These are phyloP conservation scores for Mesocentrotus franciscanus DNA, from an alignment of 53 echinoderm and acorn worm genomes.

Conservation along the genomic window DNA sequence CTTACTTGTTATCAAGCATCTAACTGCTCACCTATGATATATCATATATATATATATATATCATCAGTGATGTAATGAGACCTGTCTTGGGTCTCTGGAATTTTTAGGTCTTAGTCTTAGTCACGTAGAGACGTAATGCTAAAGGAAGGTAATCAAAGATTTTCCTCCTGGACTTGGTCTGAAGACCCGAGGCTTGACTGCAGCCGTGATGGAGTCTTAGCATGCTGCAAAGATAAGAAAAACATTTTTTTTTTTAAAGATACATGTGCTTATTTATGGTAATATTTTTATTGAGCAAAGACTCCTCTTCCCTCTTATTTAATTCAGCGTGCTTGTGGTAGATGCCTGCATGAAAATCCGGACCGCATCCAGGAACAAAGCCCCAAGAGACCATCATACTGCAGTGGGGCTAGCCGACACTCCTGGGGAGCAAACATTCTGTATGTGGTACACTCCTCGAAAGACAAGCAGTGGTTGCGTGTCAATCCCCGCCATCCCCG, in stretches of 20 bases:
- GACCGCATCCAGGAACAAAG: constrained; percentile 44
- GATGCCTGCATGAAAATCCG: constrained; percentile 66
- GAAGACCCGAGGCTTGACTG: neutral
- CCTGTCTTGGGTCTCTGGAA: neutral
- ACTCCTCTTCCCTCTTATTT: neutral
- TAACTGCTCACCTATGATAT: neutral
- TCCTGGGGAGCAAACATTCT: constrained; percentile 57
- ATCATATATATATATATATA: no score
- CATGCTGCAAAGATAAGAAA: neutral
- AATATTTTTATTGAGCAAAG: neutral
- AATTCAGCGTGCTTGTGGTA: constrained; percentile 75
- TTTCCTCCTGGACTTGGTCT: neutral
- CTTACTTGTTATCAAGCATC: neutral
- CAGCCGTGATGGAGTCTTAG: neutral
- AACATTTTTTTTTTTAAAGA: neutral
- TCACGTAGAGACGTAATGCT: neutral
- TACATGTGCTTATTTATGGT: neutral
- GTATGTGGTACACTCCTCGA: constrained; percentile 63
- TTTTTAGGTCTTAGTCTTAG: neutral
- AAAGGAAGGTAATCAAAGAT: neutral
- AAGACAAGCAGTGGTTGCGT: constrained; percentile 65
- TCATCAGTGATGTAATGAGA: neutral
- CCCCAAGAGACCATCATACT: constrained; percentile 65
- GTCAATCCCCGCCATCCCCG: constrained; percentile 74
- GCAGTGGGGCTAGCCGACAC: constrained; percentile 49